Base-by-base conservation (phyloP, 2,797 vertebrate species). In the Lycodopsis pacificus region DNA sequence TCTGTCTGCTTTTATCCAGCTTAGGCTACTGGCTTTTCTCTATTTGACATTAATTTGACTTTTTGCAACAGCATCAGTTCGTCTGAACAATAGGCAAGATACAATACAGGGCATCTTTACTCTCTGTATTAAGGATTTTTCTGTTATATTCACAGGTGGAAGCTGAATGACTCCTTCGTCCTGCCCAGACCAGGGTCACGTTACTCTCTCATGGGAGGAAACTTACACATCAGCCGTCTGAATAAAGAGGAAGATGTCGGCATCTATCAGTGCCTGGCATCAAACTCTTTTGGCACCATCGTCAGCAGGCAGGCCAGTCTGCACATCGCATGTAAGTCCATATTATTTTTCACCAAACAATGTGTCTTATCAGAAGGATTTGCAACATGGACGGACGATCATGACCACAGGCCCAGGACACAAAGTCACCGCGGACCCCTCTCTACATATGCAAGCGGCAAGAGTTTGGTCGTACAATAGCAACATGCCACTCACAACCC, bases 301-400 rank as follows among this genome's bases (percentile, higher is more conserved):
- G 91, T 98, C 87, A 98, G 97, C 95, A 95, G 96, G 91, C 97
- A 98, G 79, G 97, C 97, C 65, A 95, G 93, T 87, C 97, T 99
- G 74, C 97, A 97, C 81, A 96, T 99, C 84, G 97, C 97, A 32
- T 98, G 98, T 99, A 89, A 98, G 98, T 98, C 82, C 19, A 65
- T 71, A 2, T 40, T 34, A 20, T 46, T 46, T 57, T 51, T 32
- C n/a, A 59, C 27, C 10, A 59, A 44, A 17, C 11, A 69, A 4
- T 49, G 22, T 57, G 34, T 53, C 17, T 7, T 62, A 44, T 51
- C 30, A 69, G 14, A 58, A 62, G 13, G 49, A 44, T 25, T n/a
- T 59, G 19, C 8, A 48, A 48, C 5, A 9, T 48, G 46, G 19
- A 48, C 9, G 20, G 20, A 49, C 20, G 48, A 49, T n/a, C 48